A percentile compares a stretch with the other conserved stretches of the same genome.
Conservation (phyloP, 2,113 vertebrate genomes). For the Ahaetulla prasina region DNA sequence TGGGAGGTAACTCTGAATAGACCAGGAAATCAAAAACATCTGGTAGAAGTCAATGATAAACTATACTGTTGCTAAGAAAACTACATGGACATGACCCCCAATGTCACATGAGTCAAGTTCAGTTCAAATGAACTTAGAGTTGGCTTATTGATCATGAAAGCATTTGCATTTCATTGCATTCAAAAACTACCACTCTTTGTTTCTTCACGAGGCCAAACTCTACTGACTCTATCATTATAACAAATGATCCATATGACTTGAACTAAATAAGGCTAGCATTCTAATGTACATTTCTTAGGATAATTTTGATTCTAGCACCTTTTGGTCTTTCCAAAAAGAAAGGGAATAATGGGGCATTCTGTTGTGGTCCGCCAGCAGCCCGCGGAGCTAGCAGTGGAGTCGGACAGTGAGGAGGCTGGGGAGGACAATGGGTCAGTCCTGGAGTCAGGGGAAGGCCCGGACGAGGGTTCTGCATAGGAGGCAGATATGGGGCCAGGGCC, state of each 20-base stretch:
- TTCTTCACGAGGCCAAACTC: not conserved
- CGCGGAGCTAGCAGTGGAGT: too few relatives aligned
- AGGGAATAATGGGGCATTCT: not conserved
- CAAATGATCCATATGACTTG: not conserved
- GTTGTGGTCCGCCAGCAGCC: too few relatives aligned
- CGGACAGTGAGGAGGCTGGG: too few relatives aligned
- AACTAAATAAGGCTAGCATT: not conserved
- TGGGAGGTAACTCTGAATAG: not conserved
- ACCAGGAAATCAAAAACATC: not conserved
- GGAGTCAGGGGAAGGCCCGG: too few relatives aligned
- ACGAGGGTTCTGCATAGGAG: too few relatives aligned
- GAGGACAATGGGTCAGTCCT: too few relatives aligned
- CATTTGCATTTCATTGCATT: not conserved
- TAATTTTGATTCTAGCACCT: not conserved
- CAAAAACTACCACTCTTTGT: not conserved
- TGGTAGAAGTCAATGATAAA: not conserved
- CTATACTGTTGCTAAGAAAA: not conserved
- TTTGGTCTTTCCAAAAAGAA: not conserved
- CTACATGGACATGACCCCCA: not conserved
- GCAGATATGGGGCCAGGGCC: too few relatives aligned
- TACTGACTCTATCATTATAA: not conserved
- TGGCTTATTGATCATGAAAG: not conserved
- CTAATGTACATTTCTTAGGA: not conserved
- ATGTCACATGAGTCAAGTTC: not conserved
- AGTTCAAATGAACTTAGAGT: not conserved